Conservation (phyloP, 1,140 invertebrate species). For the Diabrotica virgifera region DNA sequence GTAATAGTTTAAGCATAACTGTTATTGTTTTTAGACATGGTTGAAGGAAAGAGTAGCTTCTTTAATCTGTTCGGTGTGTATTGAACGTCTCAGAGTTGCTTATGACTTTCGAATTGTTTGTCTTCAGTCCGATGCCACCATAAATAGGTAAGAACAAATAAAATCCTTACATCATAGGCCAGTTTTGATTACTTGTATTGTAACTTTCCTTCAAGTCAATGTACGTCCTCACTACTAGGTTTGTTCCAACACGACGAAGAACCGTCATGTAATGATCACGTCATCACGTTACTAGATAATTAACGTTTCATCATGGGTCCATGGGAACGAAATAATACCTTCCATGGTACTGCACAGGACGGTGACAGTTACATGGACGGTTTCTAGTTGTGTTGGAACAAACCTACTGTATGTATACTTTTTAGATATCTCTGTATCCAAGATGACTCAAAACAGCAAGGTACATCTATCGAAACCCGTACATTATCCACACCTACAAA, state of each 20-base stretch:
- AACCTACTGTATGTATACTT: background rate
- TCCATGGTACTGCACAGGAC: too few relatives aligned
- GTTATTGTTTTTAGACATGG: slow-evolving; percentile 36
- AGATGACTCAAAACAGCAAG: background rate
- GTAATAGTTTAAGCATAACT: background rate
- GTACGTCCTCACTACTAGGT: too few relatives aligned
- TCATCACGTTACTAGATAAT: too few relatives aligned
- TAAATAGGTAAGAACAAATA: slow-evolving; percentile 26
- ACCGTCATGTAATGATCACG: too few relatives aligned
- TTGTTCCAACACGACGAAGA: too few relatives aligned
- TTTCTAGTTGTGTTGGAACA: too few relatives aligned
- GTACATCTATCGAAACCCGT: slow-evolving; percentile 10
- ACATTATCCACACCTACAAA: slow-evolving; percentile 31
- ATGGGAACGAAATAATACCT: too few relatives aligned
- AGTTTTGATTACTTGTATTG: background rate
- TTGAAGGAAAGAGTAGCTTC: slow-evolving; percentile 36
- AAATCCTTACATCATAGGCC: background rate
- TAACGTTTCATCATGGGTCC: too few relatives aligned
- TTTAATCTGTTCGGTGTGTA: slow-evolving; percentile 40
- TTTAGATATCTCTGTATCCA: background rate
- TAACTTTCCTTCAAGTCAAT: too few relatives aligned
- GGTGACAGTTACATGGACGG: too few relatives aligned
- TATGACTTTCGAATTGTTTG: slow-evolving; percentile 42
- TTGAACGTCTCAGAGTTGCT: slow-evolving; percentile 36
- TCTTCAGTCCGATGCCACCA: slow-evolving; percentile 38